Base-by-base conservation (phyloP, 1,140 invertebrate species). In the Tribolium madens region DNA sequence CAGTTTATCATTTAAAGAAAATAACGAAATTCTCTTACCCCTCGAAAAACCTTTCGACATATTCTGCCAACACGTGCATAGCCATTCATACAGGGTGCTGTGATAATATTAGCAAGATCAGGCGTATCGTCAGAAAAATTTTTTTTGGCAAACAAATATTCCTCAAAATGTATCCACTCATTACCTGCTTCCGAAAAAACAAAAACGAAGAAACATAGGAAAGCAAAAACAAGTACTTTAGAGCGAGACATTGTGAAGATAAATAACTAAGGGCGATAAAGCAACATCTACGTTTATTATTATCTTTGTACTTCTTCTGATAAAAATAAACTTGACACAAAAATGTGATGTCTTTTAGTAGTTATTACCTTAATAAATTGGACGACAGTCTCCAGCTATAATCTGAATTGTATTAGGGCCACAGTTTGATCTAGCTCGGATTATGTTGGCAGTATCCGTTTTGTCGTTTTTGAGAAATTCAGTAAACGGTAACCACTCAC, bases 401-500 rank as follows among this genome's bases (percentile, higher is more conserved):
- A 50, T 50, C 21, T 72, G 70, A 46, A 52, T 31, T 1, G 47
- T 21, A 12, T 50, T 50, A 31, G 70, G 17, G 42, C 31, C 68
- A 26, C 68, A 71, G 31, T 71, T 72, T 21, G 46, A 3, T 31
- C 21, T 48, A 9, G 70, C 47, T 12, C 50, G 46, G 12, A 72
- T 31, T 12, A 72, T 72, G 17, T 72, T 72, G 10, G 70, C 70
- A 10, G 46, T 15, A 10, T 72, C 70, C 2, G 50, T 72, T 33
- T 71, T 47, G 7, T 71, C 33, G 7, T 18, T 15, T n/a, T 72
- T 50, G 13, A 72, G 26, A 52, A 50, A 72, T 0, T 72, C 70
- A 0, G 17, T 47, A 50, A 72, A 50, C 4, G 46, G 4, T 13
- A 72, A 31, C 70, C 46, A 72, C 7, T 52, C 70, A 72, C 70